Percentiles rank a stretch among this genome's conserved stretches.
Conservation (phyloP, 37 sponge, comb jelly and placozoan genomes). For the Theonella swinhoei region DNA sequence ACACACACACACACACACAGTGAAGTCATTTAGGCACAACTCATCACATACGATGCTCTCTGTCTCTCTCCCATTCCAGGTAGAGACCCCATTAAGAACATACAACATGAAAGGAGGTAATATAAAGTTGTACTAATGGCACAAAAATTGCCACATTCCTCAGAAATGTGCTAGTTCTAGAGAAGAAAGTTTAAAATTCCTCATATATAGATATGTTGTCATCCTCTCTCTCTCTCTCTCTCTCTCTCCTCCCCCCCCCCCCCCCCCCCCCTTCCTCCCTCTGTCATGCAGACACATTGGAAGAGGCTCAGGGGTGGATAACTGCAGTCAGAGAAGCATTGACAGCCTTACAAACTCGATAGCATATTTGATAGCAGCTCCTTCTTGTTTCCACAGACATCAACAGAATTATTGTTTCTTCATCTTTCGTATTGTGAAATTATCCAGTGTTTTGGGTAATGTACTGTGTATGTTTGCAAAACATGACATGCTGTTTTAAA, state of each 20-base stretch:
- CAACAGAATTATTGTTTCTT: no score
- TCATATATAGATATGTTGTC: not conserved
- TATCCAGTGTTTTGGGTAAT: no score
- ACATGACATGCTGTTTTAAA: no score
- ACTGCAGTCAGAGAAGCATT: conserved; percentile 14
- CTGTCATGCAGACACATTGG: conserved; percentile 25
- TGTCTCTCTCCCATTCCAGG: conserved; percentile 26
- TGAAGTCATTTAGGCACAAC: not conserved
- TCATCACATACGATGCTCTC: not conserved
- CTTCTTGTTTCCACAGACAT: no score
- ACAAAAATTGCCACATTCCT: not conserved
- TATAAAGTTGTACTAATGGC: not conserved
- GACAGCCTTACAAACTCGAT: not conserved
- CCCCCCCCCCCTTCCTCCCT: not conserved
- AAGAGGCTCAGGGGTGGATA: conserved; percentile 37
- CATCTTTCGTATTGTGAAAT: no score
- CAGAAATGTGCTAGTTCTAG: not conserved
- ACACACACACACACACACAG: conserved; percentile 8
- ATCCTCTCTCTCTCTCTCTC: not conserved
- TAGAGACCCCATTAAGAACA: conserved; percentile 39
- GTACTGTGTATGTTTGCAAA: no score
- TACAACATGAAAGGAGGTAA: conserved; percentile 71
- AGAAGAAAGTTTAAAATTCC: not conserved
- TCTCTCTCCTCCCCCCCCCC: not conserved
- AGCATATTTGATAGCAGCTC: not conserved